Evolutionary conservation across 2,113 vertebrate species (phyloP), one percentile per base, ranked within the genome.

Genomic region (Cairina moschata): DNA sequence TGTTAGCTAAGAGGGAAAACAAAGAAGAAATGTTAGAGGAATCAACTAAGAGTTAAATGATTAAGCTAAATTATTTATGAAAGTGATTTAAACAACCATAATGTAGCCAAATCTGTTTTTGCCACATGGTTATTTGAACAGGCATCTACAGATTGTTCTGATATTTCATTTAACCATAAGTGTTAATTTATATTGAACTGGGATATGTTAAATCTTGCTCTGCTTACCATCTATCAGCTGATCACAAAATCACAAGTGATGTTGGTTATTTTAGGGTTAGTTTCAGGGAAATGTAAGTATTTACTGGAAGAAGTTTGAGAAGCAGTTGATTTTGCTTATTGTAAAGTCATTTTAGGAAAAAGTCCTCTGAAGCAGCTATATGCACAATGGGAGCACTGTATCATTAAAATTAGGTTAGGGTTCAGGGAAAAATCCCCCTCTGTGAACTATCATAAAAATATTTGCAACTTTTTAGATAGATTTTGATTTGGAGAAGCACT

Each of bases 1-100:
- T 72, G 99, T 98, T 67, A 99, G 98, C 99, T 99, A 96, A n/a
- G 97, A 98, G 93, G 72, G n/a, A 67, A 84, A 87, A 94, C 42
- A 97, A 55, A 96, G 95, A 72, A 62, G 74, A 84, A n/a, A 4
- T 5, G 5, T 96, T 93, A 97, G 92, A 92, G 52, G 71, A 5
- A 42, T 58, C 1, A 3, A 38, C 28, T 46, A 16, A 0, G 1
- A 88, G 86, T 23, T 32, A 66, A 3, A 4, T 9, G 50, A 42
- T 69, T 46, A 25, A 67, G 21, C 50, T 48, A 32, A 23, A 14
- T 12, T 7, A 2, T 7, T 9, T 13, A 48, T 46, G 59, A 23
- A 14, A 25, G 40, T 56, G 3, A 59, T 25, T 78, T 26, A 18
- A 69, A 32, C 6, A 5, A 7, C 6, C 25, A 4, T 1, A 17